Percentiles rank a stretch among this genome's conserved stretches.
Conservation (phyloP, 2,797 vertebrate genomes). For the Peromyscus melanophrys region DNA sequence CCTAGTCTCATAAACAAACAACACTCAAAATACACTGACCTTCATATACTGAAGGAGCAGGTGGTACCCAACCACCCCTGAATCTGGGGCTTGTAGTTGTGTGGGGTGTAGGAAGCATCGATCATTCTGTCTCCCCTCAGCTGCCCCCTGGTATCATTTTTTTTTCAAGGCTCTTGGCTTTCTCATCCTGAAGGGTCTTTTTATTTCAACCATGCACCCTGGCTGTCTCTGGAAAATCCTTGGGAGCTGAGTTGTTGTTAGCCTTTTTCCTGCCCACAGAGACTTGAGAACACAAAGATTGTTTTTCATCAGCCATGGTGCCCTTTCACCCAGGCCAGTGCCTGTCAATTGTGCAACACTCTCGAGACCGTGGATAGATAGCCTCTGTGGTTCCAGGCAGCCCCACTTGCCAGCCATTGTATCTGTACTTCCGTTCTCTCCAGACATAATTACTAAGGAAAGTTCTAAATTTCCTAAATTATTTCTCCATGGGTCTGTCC, state of each 20-base stretch:
- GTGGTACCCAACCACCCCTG: neutral
- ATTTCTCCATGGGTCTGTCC: neutral
- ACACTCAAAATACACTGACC: neutral
- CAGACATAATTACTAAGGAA: neutral
- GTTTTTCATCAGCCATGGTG: neutral
- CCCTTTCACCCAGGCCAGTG: neutral
- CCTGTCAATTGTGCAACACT: neutral
- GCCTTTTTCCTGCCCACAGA: neutral
- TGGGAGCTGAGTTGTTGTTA: neutral
- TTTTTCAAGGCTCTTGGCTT: neutral
- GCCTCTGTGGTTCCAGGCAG: neutral
- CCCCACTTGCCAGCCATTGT: neutral
- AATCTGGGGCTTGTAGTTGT: conserved; percentile 31
- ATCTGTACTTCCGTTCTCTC: neutral
- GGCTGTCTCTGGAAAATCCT: neutral
- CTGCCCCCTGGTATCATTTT: neutral
- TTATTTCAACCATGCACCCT: neutral
- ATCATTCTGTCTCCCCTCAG: neutral
- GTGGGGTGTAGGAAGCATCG: neutral
- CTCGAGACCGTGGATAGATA: neutral
- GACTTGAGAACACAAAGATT: neutral
- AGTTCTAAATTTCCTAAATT: neutral
- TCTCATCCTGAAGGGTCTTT: neutral
- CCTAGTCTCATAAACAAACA: neutral
- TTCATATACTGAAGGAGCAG: neutral